Evolutionary conservation across 2,888 invertebrate genomes (phyloP).

Genomic region (Limenitis camilla): DNA sequence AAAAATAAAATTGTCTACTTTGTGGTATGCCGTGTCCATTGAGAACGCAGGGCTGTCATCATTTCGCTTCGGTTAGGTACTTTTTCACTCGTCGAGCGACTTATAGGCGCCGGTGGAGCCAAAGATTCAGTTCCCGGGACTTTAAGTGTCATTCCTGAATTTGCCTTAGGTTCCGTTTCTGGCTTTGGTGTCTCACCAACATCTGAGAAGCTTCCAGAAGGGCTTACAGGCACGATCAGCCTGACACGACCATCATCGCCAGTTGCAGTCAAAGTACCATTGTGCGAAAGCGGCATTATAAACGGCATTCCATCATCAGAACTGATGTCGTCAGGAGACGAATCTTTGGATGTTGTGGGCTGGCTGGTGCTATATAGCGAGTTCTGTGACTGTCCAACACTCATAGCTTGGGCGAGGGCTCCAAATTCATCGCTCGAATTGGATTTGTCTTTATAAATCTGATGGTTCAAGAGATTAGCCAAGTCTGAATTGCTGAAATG

Average conservation of each 20-base stretch:
- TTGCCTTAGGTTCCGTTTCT: slow-evolving; percentile 36
- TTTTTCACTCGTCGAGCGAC: slow-evolving; percentile 88
- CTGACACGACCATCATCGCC: slow-evolving; percentile 76
- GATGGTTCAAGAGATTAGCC: slow-evolving; percentile 42
- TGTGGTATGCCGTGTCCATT: slow-evolving; percentile 91
- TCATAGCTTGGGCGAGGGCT: slow-evolving; percentile 50
- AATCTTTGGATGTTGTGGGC: slow-evolving; percentile 67
- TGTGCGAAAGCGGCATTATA: slow-evolving; percentile 80
- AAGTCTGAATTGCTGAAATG: slow-evolving; percentile 54
- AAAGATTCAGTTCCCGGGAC: slow-evolving; percentile 61
- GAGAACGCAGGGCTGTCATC: slow-evolving; percentile 86
- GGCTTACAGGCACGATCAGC: slow-evolving; percentile 77
- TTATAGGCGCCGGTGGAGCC: slow-evolving; percentile 79
- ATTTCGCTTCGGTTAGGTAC: slow-evolving; percentile 89
- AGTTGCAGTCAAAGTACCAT: slow-evolving; percentile 76
- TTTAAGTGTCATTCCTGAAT: slow-evolving; percentile 69
- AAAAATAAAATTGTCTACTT: slow-evolving; percentile 69
- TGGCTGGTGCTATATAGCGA: slow-evolving; percentile 55
- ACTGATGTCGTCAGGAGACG: slow-evolving; percentile 50
- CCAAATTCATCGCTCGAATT: slow-evolving; percentile 40
- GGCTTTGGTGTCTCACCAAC: slow-evolving; percentile 35
- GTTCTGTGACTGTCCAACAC: slow-evolving; percentile 50
- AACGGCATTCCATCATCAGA: slow-evolving; percentile 72
- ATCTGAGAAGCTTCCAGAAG: slow-evolving; percentile 52
- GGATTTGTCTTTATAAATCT: slow-evolving; percentile 37